Base-by-base conservation (phyloP, 1,140 invertebrate genomes). In the Microplitis mediator region DNA sequence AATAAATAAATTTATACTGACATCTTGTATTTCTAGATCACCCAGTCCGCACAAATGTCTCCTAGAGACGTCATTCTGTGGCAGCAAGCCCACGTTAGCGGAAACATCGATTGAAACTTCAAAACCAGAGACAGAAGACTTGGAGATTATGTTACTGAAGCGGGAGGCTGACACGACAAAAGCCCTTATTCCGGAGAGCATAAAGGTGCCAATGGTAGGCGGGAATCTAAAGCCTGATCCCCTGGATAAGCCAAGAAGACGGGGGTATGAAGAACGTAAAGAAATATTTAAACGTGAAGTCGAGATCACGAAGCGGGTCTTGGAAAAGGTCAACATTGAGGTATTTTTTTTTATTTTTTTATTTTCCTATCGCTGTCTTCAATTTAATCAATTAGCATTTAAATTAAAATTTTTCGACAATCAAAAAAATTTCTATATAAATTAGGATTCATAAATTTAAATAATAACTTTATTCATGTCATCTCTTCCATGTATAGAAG, bases 21-120 rank as follows among this genome's bases (percentile, higher is more conserved):
- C 35, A 14, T 4, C 45, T 8, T 66, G 23, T 32, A 23, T 60
- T 5, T 91, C 89, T 6, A 90, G 94, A 67, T 95, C 94, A 6
- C 94, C 94, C 0, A 96, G 95, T 35, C 95, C 95, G 4, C 94
- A 96, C 85, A 93, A 93, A 84, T 95, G 95, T 90, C 86, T 95
- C 23, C 87, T 96, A 23, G 95, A 96, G 86, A 96, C 95, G 0
- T 96, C 94, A 0, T 96, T 96, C 81, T 96, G 94, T 80, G 95
- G 95, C 0, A 92, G 91, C 62, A 94, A 93, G 78, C 92, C 93
- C 58, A 82, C 81, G 0, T 58, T 86, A 65, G 78, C 80, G 4
- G 82, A 85, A 70, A 83, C 84, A 71, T 60, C 83, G 16, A 85
- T 81, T 39, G 86, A 86, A 51, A 81, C 84, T 14, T 82, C 84